Conservation (phyloP, 2,888 invertebrate genomes). For the Diaperis boleti region DNA sequence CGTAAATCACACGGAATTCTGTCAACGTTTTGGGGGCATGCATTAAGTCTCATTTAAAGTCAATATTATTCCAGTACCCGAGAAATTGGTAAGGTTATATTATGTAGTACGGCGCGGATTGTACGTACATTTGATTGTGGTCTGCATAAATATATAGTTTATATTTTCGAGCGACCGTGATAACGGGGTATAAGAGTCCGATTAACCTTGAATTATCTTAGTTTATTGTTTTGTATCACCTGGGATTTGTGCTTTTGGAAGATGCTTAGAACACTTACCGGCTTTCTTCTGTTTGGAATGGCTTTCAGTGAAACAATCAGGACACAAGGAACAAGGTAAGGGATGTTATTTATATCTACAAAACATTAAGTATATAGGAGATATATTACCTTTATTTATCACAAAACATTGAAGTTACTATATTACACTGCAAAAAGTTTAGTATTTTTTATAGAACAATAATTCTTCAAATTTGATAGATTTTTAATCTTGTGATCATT, state of each 20-base stretch:
- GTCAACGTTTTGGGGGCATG: constrained; percentile 9
- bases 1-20: constrained; percentile 6
- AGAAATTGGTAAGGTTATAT: constrained; percentile 21
- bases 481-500: too few species aligned
- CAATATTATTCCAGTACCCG: constrained; percentile 17
- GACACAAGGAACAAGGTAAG: not conserved
- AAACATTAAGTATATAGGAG: too few species aligned
- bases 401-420: too few species aligned
- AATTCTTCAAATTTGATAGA: too few species aligned
- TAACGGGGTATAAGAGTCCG: constrained; percentile 38
- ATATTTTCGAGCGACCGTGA: constrained; percentile 31
- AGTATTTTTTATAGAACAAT: too few species aligned
- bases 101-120: constrained; percentile 6
- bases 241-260: constrained; percentile 14
- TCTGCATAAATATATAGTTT: constrained; percentile 34
- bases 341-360: too few species aligned
- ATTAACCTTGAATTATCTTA: constrained; percentile 38
- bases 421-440: too few species aligned
- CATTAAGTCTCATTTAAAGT: constrained; percentile 25
- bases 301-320: not conserved
- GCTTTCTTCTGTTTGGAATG: not conserved
- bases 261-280: not conserved
- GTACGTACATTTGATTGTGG: constrained; percentile 30
- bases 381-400: too few species aligned
- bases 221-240: constrained; percentile 26